Evolutionary conservation across 2,113 vertebrate genomes (phyloP).

Genomic region (Bos javanicus): DNA sequence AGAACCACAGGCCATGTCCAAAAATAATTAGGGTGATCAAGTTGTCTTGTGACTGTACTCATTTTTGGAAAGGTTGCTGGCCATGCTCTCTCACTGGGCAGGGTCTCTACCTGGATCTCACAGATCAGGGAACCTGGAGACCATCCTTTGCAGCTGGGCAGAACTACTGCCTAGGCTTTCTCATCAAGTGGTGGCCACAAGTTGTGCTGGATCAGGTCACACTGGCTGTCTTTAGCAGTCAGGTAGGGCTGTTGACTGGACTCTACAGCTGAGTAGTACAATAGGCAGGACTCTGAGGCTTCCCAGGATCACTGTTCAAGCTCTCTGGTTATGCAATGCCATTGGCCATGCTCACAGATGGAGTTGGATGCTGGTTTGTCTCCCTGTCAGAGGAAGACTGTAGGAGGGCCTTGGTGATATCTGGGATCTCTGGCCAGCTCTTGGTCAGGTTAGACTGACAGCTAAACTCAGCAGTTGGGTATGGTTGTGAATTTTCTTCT

Average conservation of each 20-base stretch:
- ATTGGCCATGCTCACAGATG: not conserved
- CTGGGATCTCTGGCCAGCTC: not conserved
- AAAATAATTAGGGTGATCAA: not conserved
- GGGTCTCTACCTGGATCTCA: not conserved
- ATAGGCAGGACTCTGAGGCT: not conserved
- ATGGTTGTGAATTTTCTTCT: not conserved
- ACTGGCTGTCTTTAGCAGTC: not conserved
- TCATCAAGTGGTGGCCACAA: not conserved
- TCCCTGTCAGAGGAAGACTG: not conserved
- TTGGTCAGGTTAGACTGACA: not conserved
- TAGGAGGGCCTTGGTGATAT: not conserved
- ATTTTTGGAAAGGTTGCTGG: not conserved
- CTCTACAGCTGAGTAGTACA: not conserved
- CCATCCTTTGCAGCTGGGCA: not conserved
- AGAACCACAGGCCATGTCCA: not conserved
- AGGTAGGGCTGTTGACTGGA: not conserved
- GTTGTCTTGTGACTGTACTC: not conserved
- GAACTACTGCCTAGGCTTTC: not conserved
- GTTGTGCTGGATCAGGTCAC: not conserved
- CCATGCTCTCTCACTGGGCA: not conserved
- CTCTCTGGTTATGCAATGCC: not conserved
- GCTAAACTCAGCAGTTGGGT: not conserved
- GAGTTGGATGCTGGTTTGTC: not conserved
- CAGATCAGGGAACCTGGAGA: not conserved
- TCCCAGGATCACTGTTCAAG: not conserved